Percentiles rank a stretch among this genome's conserved stretches.
Conservation (phyloP, 1,140 invertebrate genomes). For the Samia ricini region DNA sequence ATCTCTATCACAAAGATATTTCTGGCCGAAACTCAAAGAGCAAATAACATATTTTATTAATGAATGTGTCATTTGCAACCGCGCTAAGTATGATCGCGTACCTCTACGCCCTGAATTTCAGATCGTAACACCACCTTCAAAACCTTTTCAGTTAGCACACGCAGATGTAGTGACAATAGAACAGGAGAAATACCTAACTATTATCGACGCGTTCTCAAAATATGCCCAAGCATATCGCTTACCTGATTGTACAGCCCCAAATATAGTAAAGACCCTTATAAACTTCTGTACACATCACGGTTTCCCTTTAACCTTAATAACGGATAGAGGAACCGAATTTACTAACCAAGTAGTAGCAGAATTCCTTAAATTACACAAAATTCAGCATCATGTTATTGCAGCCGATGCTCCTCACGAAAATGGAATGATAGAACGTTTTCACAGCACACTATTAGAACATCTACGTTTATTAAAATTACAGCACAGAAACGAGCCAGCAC, state of each 20-base stretch:
- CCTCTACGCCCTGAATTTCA: slow-evolving; percentile 3
- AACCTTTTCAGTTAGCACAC: slow-evolving; percentile 5
- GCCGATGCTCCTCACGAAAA: slow-evolving; percentile 1
- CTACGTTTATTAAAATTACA: not conserved
- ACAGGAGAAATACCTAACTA: slow-evolving; percentile 4
- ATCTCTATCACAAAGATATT: no score
- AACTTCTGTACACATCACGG: slow-evolving; percentile 8
- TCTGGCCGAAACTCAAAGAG: no score
- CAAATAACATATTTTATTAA: slow-evolving; percentile 10
- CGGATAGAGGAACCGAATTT: slow-evolving; percentile 7
- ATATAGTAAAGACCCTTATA: not conserved
- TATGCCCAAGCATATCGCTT: slow-evolving; percentile 5
- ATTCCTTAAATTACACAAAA: slow-evolving; percentile 1
- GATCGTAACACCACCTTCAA: not conserved
- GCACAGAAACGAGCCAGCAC: not conserved
- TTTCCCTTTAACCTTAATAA: not conserved
- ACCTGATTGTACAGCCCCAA: not conserved
- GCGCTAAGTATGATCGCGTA: slow-evolving; percentile 7
- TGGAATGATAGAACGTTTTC: slow-evolving; percentile 4
- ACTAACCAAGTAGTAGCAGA: slow-evolving; percentile 4
- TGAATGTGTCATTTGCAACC: slow-evolving; percentile 5
- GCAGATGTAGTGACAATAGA: slow-evolving; percentile 1
- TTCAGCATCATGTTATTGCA: not conserved
- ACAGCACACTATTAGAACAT: slow-evolving; percentile 5
- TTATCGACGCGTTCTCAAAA: slow-evolving; percentile 6